Evolutionary conservation across 2,888 invertebrate species (phyloP).

Genomic region (Schizotus pectinicornis): DNA sequence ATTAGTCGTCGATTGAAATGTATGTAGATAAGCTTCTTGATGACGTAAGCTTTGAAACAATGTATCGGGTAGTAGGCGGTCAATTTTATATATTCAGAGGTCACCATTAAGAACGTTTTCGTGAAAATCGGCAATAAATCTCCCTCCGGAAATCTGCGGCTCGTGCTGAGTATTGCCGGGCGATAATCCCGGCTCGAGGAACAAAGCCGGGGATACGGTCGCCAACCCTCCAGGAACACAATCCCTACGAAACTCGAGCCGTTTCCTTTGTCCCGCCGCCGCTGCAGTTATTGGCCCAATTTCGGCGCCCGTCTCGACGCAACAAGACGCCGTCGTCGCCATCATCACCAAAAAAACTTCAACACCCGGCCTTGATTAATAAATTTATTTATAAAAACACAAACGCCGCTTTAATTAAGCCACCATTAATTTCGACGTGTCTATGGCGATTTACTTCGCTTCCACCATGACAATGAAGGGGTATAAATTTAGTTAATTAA

Average conservation of each 20-base stretch:
- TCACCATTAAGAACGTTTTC: not conserved
- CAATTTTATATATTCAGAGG: not conserved
- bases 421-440: too few species aligned
- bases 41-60: too few species aligned
- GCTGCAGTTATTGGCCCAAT: conserved; percentile 15
- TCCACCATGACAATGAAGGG: conserved; percentile 1
- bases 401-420: too few species aligned
- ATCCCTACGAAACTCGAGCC: conserved; percentile 45
- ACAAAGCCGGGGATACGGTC: conserved; percentile 40
- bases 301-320: not conserved
- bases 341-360: too few species aligned
- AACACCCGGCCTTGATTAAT: too few species aligned
- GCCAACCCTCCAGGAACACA: conserved; percentile 40
- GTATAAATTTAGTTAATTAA: conserved; percentile 20
- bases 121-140: too few species aligned
- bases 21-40: too few species aligned
- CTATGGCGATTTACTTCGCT: too few species aligned
- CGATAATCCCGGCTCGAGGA: conserved; percentile 42
- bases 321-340: too few species aligned
- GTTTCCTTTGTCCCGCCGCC: conserved; percentile 43
- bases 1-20: too few species aligned
- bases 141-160: conserved; percentile 35
- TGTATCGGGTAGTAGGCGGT: too few species aligned
- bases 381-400: too few species aligned
- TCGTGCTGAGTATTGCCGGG: conserved; percentile 43